Conservation (phyloP, 2,888 invertebrate genomes). For the Mystacides longicornis region DNA sequence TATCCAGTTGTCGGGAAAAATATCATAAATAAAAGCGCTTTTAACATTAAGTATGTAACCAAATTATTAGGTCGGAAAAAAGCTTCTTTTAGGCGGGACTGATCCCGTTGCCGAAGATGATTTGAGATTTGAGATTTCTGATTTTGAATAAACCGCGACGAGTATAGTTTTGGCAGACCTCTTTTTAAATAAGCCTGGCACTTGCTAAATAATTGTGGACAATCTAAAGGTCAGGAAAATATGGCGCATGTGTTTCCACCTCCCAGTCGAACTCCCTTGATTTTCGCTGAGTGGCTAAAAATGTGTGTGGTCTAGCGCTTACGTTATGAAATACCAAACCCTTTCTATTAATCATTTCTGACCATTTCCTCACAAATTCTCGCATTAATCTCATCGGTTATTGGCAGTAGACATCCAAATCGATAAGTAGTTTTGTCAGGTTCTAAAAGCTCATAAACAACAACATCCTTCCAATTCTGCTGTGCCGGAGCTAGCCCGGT, state of each 20-base stretch:
- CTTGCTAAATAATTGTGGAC: background rate
- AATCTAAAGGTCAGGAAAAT: background rate
- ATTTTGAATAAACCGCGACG: background rate
- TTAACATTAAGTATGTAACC: too few species aligned
- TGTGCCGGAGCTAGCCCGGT: conserved; percentile 8
- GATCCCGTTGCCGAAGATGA: background rate
- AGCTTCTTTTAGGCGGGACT: too few species aligned
- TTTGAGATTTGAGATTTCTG: background rate
- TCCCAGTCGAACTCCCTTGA: background rate
- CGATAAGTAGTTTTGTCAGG: background rate
- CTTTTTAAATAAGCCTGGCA: background rate
- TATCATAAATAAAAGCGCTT: too few species aligned
- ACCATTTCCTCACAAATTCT: background rate
- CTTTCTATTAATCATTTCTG: background rate
- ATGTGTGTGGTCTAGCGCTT: too few species aligned
- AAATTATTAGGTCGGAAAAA: too few species aligned
- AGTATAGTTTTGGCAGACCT: too few species aligned
- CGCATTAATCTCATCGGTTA: background rate
- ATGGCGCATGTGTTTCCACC: background rate
- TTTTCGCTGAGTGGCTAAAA: background rate
- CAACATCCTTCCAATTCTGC: too few species aligned
- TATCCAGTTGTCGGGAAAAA: too few species aligned
- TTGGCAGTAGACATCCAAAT: conserved; percentile 3
- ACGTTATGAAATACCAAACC: background rate
- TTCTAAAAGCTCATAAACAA: background rate